phyloP scores from a whole-genome alignment of 1,140 invertebrate species.

The Carcinoscorpius rotundicauda region DNA sequence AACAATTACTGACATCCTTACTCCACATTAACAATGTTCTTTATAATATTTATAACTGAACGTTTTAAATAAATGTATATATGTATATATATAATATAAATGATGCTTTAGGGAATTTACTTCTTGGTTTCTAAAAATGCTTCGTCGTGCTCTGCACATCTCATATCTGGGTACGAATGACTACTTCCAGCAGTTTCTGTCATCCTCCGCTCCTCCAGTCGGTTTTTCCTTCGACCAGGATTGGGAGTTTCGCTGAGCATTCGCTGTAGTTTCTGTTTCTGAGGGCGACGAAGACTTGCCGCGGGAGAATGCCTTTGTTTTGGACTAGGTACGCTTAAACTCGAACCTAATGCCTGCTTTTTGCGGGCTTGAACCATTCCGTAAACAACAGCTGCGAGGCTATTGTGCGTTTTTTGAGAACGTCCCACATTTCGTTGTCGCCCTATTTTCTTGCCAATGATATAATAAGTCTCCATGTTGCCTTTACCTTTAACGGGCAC shows the following conservation, averaged over 20 bases:
- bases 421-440: slow-evolving; percentile 39
- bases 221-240: slow-evolving; percentile 12
- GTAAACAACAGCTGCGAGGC: slow-evolving; percentile 72
- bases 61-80: no score
- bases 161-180: slow-evolving; percentile 21
- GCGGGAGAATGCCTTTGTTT: slow-evolving; percentile 8
- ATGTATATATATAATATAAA: no score
- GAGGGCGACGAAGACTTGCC: slow-evolving; percentile 9
- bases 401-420: slow-evolving; percentile 47
- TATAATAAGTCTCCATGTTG: slow-evolving; percentile 86
- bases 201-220: slow-evolving; percentile 17
- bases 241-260: slow-evolving; percentile 24
- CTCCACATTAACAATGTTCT: no score
- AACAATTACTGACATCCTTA: no score
- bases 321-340: slow-evolving; percentile 19
- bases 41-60: no score
- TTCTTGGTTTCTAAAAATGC: no score
- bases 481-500: slow-evolving; percentile 91
- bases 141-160: slow-evolving; percentile 15
- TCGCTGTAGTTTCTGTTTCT: slow-evolving; percentile 18
- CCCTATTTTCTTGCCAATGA: slow-evolving; percentile 46
- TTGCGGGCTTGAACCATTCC: slow-evolving; percentile 61
- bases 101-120: no score
- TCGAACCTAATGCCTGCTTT: slow-evolving; percentile 23
- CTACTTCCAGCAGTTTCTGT: slow-evolving; percentile 18